A percentile compares a stretch with the other conserved stretches of the same genome.
These are phyloP conservation scores for Drosophila azteca DNA, from an alignment of 1,140 invertebrate genomes.

Conservation along the genomic window DNA sequence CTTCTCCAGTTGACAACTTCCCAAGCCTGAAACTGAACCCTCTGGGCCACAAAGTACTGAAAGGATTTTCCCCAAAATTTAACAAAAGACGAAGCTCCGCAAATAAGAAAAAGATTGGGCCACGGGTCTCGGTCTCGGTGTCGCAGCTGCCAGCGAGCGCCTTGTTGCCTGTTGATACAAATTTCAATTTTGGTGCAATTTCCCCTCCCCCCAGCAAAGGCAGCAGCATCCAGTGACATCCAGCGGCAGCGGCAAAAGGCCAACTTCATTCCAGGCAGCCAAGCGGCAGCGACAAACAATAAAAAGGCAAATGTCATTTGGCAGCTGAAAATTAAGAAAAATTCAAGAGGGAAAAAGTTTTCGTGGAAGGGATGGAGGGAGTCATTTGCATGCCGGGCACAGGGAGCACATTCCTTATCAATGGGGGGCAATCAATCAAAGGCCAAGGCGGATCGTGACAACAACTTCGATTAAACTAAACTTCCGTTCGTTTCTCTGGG, in stretches of 20 bases:
- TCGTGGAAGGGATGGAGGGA: background rate
- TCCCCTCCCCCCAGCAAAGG: conserved; percentile 11
- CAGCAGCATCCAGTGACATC: too few species aligned
- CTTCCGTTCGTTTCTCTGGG: conserved; percentile 52
- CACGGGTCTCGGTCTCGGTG: conserved; percentile 33
- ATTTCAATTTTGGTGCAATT: conserved; percentile 67
- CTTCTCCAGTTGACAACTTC: background rate
- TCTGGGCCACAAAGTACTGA: conserved; percentile 43
- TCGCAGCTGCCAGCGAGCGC: conserved; percentile 48
- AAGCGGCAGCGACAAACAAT: conserved; percentile 46
- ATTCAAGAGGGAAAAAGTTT: conserved; percentile 24
- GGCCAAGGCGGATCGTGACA: conserved; percentile 60
- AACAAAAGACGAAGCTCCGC: conserved; percentile 25
- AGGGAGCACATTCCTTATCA: conserved; percentile 46
- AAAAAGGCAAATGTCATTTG: conserved; percentile 66
- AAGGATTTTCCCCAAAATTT: conserved; percentile 34
- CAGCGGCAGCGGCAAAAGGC: conserved; percentile 5
- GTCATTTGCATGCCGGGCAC: conserved; percentile 55
- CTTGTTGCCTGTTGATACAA: conserved; percentile 46
- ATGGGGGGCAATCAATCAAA: conserved; percentile 74
- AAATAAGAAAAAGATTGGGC: conserved; percentile 9
- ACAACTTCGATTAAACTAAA: conserved; percentile 79
- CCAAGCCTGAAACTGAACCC: background rate
- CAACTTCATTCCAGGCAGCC: conserved; percentile 38
- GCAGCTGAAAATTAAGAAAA: conserved; percentile 64